Evolutionary conservation across 2,888 invertebrate genomes (phyloP).

Genomic region (Tinea trinotella): DNA sequence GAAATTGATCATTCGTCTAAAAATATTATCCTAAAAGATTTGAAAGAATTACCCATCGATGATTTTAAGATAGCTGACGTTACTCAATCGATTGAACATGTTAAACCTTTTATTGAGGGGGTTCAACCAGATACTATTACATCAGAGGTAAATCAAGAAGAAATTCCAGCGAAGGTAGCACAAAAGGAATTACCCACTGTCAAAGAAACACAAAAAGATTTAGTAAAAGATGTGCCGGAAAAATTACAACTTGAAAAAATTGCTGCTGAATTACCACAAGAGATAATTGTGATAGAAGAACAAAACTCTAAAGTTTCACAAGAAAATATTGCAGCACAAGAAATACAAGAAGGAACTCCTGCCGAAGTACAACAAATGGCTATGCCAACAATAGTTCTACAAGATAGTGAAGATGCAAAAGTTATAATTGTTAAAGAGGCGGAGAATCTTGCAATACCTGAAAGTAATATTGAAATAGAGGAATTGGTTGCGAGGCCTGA

Average conservation of each 20-base stretch:
- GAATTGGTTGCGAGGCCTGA: neutral
- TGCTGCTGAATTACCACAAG: too few species aligned
- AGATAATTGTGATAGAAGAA: too few species aligned
- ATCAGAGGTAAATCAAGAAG: neutral
- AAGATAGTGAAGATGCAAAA: constrained; percentile 74
- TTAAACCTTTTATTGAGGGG: constrained; percentile 64
- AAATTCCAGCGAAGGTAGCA: neutral
- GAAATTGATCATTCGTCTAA: constrained; percentile 22
- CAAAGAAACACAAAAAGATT: neutral
- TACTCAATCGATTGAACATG: neutral
- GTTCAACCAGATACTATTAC: neutral
- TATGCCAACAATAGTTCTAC: too few species aligned
- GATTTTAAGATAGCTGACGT: neutral
- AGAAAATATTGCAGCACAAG: neutral
- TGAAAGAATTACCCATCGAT: constrained; percentile 8
- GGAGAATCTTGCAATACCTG: too few species aligned
- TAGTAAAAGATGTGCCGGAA: neutral
- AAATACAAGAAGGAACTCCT: too few species aligned
- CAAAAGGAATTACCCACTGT: neutral
- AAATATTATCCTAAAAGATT: neutral
- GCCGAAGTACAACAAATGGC: too few species aligned
- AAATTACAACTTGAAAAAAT: neutral
- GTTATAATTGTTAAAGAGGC: constrained; percentile 77
- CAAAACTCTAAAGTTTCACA: neutral
- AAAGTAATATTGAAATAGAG: constrained; percentile 8